Evolutionary conservation across 2,888 invertebrate genomes (phyloP).

Genomic region (Ormia ochracea): DNA sequence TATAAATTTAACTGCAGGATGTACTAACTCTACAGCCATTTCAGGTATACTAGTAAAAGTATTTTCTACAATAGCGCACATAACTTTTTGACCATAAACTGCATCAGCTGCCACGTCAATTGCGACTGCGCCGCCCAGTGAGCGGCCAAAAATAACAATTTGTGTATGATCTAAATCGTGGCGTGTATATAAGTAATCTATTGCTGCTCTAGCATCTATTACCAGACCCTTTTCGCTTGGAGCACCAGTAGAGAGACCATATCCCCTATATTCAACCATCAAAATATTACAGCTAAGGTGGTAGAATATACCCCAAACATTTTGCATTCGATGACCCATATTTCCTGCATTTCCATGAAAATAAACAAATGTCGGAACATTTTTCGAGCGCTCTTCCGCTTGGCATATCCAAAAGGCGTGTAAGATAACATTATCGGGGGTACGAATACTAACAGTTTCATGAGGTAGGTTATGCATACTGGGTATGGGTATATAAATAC

Average conservation of each 20-base stretch:
- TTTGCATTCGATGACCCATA: slow-evolving; percentile 94
- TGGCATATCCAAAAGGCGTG: slow-evolving; percentile 91
- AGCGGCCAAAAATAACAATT: slow-evolving; percentile 93
- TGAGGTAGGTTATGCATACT: slow-evolving; percentile 90
- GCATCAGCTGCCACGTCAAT: slow-evolving; percentile 88
- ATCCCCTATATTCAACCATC: slow-evolving; percentile 96
- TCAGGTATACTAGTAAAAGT: slow-evolving; percentile 96
- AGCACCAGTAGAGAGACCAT: slow-evolving; percentile 92
- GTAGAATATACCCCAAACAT: slow-evolving; percentile 90
- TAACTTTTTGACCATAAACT: slow-evolving; percentile 86
- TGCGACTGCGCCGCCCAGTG: slow-evolving; percentile 91
- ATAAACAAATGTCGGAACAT: slow-evolving; percentile 90
- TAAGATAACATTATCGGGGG: slow-evolving; percentile 85
- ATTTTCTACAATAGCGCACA: slow-evolving; percentile 94
- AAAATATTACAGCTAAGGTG: slow-evolving; percentile 90
- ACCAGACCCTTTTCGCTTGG: slow-evolving; percentile 93
- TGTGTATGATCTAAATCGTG: slow-evolving; percentile 89
- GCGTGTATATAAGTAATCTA: slow-evolving; percentile 89
- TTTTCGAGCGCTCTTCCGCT: slow-evolving; percentile 81
- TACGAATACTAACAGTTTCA: slow-evolving; percentile 87
- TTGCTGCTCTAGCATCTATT: slow-evolving; percentile 89
- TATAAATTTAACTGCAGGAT: slow-evolving; percentile 83
- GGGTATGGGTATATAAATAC: slow-evolving; percentile 91
- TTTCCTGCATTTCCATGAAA: slow-evolving; percentile 98
- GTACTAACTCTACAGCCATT: slow-evolving; percentile 87